A percentile compares a stretch with the other conserved stretches of the same genome.
phyloP scores from a whole-genome alignment of 2,888 invertebrate species.

The Eustalomyia histrio region DNA sequence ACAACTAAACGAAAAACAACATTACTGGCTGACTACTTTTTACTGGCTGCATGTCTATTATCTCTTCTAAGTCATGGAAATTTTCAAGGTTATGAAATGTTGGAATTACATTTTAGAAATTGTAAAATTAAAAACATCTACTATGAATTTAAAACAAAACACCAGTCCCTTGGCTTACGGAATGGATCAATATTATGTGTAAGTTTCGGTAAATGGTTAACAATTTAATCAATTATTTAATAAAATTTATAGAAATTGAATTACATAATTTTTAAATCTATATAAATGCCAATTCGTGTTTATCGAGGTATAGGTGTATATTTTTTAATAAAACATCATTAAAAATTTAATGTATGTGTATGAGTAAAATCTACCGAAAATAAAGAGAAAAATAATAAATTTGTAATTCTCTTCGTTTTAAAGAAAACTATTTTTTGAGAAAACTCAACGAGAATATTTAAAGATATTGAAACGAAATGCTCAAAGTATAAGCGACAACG shows the following conservation, averaged over 20 bases:
- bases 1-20: conserved; percentile 16
- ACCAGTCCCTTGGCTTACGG: background rate
- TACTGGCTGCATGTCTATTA: conserved; percentile 52
- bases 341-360: background rate
- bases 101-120: conserved; percentile 59
- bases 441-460: background rate
- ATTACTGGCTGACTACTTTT: background rate
- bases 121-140: conserved; percentile 47
- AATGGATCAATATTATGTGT: too few relatives aligned
- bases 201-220: too few relatives aligned
- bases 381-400: background rate
- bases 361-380: background rate
- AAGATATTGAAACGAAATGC: background rate
- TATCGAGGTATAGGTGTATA: background rate
- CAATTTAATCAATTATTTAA: too few relatives aligned
- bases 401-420: background rate
- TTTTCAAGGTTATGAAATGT: conserved; percentile 62
- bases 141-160: background rate
- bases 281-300: background rate
- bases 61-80: conserved; percentile 64
- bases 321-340: background rate
- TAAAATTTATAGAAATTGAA: too few relatives aligned
- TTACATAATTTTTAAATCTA: too few relatives aligned
- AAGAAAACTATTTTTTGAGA: conserved; percentile 2
- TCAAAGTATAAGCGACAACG: conserved; percentile 15